Evolutionary conservation across 2,888 invertebrate species (phyloP), one percentile per base, ranked within the genome.

Genomic region (Limnephilus auricula): DNA sequence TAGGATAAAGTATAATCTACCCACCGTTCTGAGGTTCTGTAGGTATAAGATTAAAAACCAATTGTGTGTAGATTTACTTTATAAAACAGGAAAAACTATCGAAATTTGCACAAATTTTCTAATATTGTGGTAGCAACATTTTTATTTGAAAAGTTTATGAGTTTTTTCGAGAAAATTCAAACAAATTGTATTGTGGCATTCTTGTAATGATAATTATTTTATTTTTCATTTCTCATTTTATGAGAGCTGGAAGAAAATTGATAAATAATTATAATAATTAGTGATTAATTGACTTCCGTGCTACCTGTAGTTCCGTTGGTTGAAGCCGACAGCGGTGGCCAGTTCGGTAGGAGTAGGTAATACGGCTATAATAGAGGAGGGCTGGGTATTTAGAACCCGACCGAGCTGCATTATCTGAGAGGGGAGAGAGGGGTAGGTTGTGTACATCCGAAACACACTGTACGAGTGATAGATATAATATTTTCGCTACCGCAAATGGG

Each of bases 401-500:
- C 80, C 80, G 4, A 82, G 80, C 80, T 82, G 31, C 80, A 82
- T 82, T 82, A 82, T 82, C 32, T 82, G 80, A 34, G 32, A 32
- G 32, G 32, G 80, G 15, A 32, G n/a, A 6, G 65, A n/a, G 25
- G 65, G 65, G 25, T 65, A 65, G 80, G 32, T 82, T 31, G 32
- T 82, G 80, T 82, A 82, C 80, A 82, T 82, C 80, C 80, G 32
- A 82, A 82, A 82, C 80, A 82, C 80, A 82, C 80, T 82, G 80
- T 82, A 82, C 80, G 80, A 82, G 80, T 82, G 80, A 82, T 82
- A 82, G 80, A 82, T 82, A 32, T 32, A 82, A 82, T 82, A 65
- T 65, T 65, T 82, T 82, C 32, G 80, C 31, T 31, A 13, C 80
- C 32, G 80, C 80, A 32, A 82, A 82, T 18, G 13, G 80, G 32